Percentiles rank a stretch among this genome's conserved stretches.
These are phyloP conservation scores for Dinoponera quadriceps DNA, from an alignment of 1,140 invertebrate genomes.

Conservation along the genomic window DNA sequence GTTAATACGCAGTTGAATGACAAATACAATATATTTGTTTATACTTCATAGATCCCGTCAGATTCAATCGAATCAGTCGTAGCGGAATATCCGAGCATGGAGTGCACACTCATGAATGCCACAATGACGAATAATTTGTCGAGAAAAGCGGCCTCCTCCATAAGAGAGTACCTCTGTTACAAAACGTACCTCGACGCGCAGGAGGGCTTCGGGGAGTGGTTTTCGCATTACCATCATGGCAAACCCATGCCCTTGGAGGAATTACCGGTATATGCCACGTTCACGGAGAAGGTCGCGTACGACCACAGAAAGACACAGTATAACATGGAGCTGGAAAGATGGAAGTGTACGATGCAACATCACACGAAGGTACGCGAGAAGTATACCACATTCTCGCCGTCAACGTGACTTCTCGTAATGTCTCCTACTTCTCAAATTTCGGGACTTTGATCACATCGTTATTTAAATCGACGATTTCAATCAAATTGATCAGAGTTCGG, in stretches of 20 bases:
- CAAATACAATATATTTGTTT: constrained; percentile 32
- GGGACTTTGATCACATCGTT: too few species aligned
- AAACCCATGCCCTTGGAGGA: constrained; percentile 89
- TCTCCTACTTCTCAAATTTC: too few species aligned
- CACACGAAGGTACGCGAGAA: constrained; percentile 87
- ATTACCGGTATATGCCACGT: constrained; percentile 88
- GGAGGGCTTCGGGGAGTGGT: constrained; percentile 96
- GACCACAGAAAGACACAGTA: constrained; percentile 93
- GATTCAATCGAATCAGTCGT: constrained; percentile 89
- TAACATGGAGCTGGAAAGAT: constrained; percentile 91
- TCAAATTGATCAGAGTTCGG: too few species aligned
- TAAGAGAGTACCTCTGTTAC: constrained; percentile 92
- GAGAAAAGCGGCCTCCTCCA: constrained; percentile 84
- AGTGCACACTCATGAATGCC: constrained; percentile 82
- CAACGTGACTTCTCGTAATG: too few species aligned
- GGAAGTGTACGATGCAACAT: constrained; percentile 89
- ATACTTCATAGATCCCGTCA: constrained; percentile 84
- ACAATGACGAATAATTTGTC: constrained; percentile 81
- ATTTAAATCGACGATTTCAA: too few species aligned
- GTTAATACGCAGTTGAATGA: constrained; percentile 54
- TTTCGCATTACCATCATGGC: constrained; percentile 92
- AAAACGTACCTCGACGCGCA: constrained; percentile 93
- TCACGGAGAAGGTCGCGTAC: constrained; percentile 95
- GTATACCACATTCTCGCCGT: background rate
- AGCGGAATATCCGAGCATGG: constrained; percentile 85